Evolutionary conservation across 2,888 invertebrate genomes (phyloP).

Genomic region (Tupiocoris notatus): DNA sequence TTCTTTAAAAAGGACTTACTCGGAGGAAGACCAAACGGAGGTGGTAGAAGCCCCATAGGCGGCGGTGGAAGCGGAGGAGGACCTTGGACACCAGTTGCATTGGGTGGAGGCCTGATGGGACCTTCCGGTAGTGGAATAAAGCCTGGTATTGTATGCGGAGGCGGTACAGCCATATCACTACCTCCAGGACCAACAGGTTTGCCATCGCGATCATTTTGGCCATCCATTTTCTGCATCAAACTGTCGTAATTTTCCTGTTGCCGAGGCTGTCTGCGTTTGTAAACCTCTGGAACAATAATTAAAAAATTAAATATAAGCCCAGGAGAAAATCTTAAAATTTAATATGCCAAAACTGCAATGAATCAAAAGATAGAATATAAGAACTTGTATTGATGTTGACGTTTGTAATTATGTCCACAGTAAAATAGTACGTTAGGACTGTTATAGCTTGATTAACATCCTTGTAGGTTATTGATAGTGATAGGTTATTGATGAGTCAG

Average conservation of each 20-base stretch:
- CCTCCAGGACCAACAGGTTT: neutral
- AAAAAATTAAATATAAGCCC: too few species aligned
- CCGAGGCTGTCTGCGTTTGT: neutral
- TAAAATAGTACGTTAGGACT: too few species aligned
- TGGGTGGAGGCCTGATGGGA: slow-evolving; percentile 53
- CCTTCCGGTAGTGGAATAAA: slow-evolving; percentile 52
- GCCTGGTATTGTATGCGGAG: slow-evolving; percentile 49
- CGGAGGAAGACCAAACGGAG: slow-evolving; percentile 53
- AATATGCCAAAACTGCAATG: too few species aligned
- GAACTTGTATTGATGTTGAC: too few species aligned
- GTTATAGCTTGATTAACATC: too few species aligned
- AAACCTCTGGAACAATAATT: neutral
- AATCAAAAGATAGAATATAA: too few species aligned
- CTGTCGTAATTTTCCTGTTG: neutral
- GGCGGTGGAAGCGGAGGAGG: slow-evolving; percentile 50
- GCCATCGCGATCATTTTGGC: neutral
- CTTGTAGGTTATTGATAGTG: too few species aligned
- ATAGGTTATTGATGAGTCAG: too few species aligned
- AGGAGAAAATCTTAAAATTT: too few species aligned
- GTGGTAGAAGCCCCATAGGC: slow-evolving; percentile 51
- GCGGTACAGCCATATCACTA: slow-evolving; percentile 46
- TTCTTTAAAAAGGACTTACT: too few species aligned
- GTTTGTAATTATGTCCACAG: too few species aligned
- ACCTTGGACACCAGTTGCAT: slow-evolving; percentile 10
- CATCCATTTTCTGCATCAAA: neutral